Conservation (phyloP, 1,140 invertebrate genomes). For the Mesaphorura yosii region DNA sequence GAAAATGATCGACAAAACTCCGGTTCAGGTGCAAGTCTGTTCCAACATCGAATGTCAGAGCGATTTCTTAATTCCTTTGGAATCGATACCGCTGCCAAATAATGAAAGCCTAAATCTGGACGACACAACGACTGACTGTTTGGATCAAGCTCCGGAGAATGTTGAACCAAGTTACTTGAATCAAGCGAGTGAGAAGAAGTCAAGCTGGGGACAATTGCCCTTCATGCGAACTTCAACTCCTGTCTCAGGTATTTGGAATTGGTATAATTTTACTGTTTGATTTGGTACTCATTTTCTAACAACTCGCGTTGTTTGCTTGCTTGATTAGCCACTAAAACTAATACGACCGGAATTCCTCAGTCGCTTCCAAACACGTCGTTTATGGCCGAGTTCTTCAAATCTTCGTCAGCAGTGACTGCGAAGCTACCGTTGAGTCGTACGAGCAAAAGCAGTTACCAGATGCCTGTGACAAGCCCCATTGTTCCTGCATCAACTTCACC, state of each 20-base stretch:
- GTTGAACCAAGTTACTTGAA: no score
- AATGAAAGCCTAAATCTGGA: conserved; percentile 20
- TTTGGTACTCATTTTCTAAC: background rate
- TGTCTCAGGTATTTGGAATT: conserved; percentile 15
- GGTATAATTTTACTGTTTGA: background rate
- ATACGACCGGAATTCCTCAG: no score
- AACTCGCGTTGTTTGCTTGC: background rate
- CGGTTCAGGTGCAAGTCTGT: conserved; percentile 21
- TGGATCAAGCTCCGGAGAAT: no score
- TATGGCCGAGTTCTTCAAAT: no score
- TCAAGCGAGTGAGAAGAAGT: background rate
- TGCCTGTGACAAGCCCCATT: no score
- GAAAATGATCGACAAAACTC: conserved; percentile 17
- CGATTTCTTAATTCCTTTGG: conserved; percentile 18
- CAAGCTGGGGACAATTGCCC: background rate
- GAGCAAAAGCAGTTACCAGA: no score
- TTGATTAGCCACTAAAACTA: no score
- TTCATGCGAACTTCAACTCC: conserved; percentile 16
- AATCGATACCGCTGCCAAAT: conserved; percentile 24
- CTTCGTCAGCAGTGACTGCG: no score
- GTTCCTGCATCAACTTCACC: no score
- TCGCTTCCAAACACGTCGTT: no score
- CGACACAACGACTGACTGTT: no score
- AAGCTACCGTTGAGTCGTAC: no score
- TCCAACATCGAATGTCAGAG: conserved; percentile 21